Evolutionary conservation across 2,888 invertebrate species (phyloP).

Genomic region (Tethea ocularis): DNA sequence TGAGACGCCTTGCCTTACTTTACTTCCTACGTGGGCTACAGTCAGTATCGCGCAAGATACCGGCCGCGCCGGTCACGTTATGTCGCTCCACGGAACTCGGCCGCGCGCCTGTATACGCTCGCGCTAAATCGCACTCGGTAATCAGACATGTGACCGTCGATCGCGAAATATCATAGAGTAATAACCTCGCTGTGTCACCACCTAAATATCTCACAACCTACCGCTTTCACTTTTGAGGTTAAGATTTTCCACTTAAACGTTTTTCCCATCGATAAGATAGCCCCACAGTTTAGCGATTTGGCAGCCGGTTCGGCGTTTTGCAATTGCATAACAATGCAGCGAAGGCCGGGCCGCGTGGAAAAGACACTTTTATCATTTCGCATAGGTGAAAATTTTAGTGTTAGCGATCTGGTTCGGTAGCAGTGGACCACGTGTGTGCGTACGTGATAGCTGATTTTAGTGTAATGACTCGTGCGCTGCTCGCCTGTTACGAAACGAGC

Average conservation of each 20-base stretch:
- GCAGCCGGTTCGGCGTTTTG: constrained; percentile 55
- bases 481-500: constrained; percentile 69
- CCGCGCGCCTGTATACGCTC: constrained; percentile 60
- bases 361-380: constrained; percentile 60
- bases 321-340: constrained; percentile 80
- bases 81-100: constrained; percentile 47
- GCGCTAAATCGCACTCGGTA: constrained; percentile 66
- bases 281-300: constrained; percentile 57
- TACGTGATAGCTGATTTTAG: constrained; percentile 63
- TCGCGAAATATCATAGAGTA: constrained; percentile 61
- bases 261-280: constrained; percentile 56
- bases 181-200: constrained; percentile 37
- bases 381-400: constrained; percentile 63
- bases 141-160: constrained; percentile 58
- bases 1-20: too few species aligned
- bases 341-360: constrained; percentile 71
- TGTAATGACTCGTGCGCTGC: constrained; percentile 55
- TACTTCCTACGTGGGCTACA: constrained; percentile 24
- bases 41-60: constrained; percentile 74
- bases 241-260: constrained; percentile 57
- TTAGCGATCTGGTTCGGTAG: constrained; percentile 32
- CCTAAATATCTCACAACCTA: constrained; percentile 28
- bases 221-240: constrained; percentile 60
- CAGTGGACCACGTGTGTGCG: constrained; percentile 48
- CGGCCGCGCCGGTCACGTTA: constrained; percentile 61